Base-by-base conservation (phyloP, 1,140 invertebrate species). In the Lucilia cuprina region DNA sequence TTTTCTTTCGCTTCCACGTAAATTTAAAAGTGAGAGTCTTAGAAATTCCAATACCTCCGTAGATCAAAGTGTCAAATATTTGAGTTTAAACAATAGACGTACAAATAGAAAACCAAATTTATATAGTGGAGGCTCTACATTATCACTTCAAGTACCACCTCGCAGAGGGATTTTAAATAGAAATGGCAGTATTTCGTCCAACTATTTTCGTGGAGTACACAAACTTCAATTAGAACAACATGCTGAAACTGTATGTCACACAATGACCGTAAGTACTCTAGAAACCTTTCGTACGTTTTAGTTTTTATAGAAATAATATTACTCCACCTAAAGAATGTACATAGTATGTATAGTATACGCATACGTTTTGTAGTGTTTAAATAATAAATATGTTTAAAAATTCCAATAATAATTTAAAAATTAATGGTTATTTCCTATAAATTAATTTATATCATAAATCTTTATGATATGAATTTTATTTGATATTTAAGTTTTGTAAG, bases 191-290 rank as follows among this genome's bases (percentile, higher is more conserved):
- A 89, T 91, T 78, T 87, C 88, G 35, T 87, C 86, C 78, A 87
- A 88, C 75, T 86, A 90, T 86, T 96, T 96, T 90, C 93, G 95
- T 84, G 95, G 95, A 55, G 91, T 96, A n/a, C 95, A 95, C 85
- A 96, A 95, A 89, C 94, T 95, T 87, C 93, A 94, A 87, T 89
- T 96, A 47, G 94, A 95, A 85, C 92, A 93, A 85, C 95, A 94
- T 89, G 95, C 94, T 0, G 94, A 93, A 86, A 91, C 94, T 83
- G 92, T 95, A 86, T 93, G 96, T 84, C 94, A 94, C 88, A 93
- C 93, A 78, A 96, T 96, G 95, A 96, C 95, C 88, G 95, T 96
- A 92, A 93, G 94, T 94, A 85, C n/a, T 19, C 77, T 34, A 65
- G 14, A 50, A 49, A 74, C 21, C 65, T 65, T 14, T 34, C 41